Evolutionary conservation across 2,797 vertebrate genomes (phyloP), one percentile per base, ranked within the genome.

Genomic region (Gymnodraco acuticeps): DNA sequence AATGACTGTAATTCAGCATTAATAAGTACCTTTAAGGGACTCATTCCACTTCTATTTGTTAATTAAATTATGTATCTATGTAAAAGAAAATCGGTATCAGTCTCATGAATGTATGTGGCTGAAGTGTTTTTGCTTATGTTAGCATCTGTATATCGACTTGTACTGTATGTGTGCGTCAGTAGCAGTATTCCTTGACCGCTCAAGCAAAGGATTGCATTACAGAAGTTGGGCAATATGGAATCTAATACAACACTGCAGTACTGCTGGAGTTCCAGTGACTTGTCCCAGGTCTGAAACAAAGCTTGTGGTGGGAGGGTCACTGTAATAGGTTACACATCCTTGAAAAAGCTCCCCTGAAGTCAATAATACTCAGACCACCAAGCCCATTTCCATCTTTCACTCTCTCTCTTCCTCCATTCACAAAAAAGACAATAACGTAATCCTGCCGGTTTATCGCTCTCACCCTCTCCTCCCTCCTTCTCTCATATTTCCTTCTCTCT

Each of bases 311-410:
- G 85, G 81, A 76, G 84, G 84, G 76, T 69, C 72, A 20, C 78
- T 77, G 70, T 93, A 93, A 94, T 92, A 92, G 90, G 85, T 88
- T 88, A 88, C 89, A 90, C 87, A 92, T 90, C 84, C 77, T 83
- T 89, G 77, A 91, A 93, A 94, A 90, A 87, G 81, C 86, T 91
- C 85, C 84, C 87, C 75, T 86, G 85, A 88, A 93, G 92, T 94
- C 92, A 92, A 93, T 93, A 91, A 80, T 80, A 85, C 81, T 79
- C 79, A 82, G 58, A 81, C 80, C 86, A 86, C 80, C 83, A 81
- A 82, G 46, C 75, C 80, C 78, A 84, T 91, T 91, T 92, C 74
- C 88, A 54, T 77, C 62, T 70, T 72, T 81, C 72, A 11, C 42
- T 16, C 68, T 59, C 55, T 64, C 43, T 69, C 46, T 47, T 70